These are phyloP conservation scores for Paraplagusia blochii DNA, from an alignment of 2,113 vertebrate species.

Conservation along the genomic window DNA sequence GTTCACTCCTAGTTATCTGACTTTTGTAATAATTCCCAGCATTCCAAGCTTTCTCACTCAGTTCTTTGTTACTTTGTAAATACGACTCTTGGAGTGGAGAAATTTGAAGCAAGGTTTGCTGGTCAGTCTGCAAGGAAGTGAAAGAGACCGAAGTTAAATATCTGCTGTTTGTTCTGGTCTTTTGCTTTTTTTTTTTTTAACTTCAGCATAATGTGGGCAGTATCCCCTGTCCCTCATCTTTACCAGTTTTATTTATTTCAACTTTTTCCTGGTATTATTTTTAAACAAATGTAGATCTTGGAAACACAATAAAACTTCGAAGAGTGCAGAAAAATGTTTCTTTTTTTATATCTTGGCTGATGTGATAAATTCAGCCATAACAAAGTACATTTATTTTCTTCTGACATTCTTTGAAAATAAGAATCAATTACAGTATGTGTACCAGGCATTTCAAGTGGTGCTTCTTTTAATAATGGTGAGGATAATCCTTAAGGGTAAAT, in stretches of 20 bases:
- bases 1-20: constrained; percentile 69
- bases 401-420: too few relatives aligned
- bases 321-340: constrained; percentile 26
- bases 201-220: constrained; percentile 33
- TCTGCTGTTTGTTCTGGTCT: constrained; percentile 32
- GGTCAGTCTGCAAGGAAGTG: constrained; percentile 60
- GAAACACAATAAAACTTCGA: constrained; percentile 58
- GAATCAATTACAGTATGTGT: too few relatives aligned
- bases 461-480: too few relatives aligned
- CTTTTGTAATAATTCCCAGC: constrained; percentile 72
- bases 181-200: constrained; percentile 42
- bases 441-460: too few relatives aligned
- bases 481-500: too few relatives aligned
- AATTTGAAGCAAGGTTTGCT: constrained; percentile 64
- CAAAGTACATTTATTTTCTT: too few relatives aligned
- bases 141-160: constrained; percentile 33
- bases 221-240: constrained; percentile 12
- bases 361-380: too few relatives aligned
- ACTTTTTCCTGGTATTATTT: constrained; percentile 66
- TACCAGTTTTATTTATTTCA: constrained; percentile 65
- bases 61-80: constrained; percentile 69
- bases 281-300: constrained; percentile 63
- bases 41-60: constrained; percentile 68
- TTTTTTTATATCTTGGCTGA: too few relatives aligned
- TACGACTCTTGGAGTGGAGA: constrained; percentile 52